Base-by-base conservation (phyloP, 2,888 invertebrate species). In the Linyphia triangularis region DNA sequence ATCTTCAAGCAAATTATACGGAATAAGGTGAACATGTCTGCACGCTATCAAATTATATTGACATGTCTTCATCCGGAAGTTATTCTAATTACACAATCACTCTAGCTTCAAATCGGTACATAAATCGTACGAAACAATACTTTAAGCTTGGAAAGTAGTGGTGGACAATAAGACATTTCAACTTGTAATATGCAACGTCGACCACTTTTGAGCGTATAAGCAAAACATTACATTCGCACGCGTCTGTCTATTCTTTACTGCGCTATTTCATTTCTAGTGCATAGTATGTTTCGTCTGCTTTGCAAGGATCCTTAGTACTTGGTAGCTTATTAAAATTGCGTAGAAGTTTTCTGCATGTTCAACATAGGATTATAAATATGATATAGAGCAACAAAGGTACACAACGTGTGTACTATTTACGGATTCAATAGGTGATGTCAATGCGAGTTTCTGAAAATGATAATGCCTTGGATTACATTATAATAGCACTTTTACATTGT, bases 251-350 rank as follows among this genome's bases (percentile, higher is more conserved):
- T 51, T 51, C 51, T 51, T 51, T 16, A 51, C 16, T 16, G 51
- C 51, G 51, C 51, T 51, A 51, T 51, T 51, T 51, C 51, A 51
- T 51, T 51, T 51, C 51, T 51, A 51, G 51, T 51, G 51, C n/a
- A n/a, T 51, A 9, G n/a, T 51, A n/a, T n/a, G n/a, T n/a, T n/a
- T n/a, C n/a, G n/a, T n/a, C n/a, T n/a, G n/a, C n/a, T n/a, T n/a
- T n/a, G n/a, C n/a, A n/a, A n/a, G n/a, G n/a, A n/a, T n/a, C n/a
- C n/a, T n/a, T n/a, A n/a, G n/a, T n/a, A n/a, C n/a, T n/a, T n/a
- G n/a, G n/a, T n/a, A n/a, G n/a, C n/a, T n/a, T n/a, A n/a, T n/a
- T n/a, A n/a, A n/a, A n/a, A n/a, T n/a, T n/a, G n/a, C n/a, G n/a
- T n/a, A n/a, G n/a, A n/a, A n/a, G n/a, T n/a, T n/a, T n/a, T n/a